Percentiles rank a stretch among this genome's conserved stretches.
Conservation (phyloP, 2,113 vertebrate species). For the Sclerurus mexicanus region DNA sequence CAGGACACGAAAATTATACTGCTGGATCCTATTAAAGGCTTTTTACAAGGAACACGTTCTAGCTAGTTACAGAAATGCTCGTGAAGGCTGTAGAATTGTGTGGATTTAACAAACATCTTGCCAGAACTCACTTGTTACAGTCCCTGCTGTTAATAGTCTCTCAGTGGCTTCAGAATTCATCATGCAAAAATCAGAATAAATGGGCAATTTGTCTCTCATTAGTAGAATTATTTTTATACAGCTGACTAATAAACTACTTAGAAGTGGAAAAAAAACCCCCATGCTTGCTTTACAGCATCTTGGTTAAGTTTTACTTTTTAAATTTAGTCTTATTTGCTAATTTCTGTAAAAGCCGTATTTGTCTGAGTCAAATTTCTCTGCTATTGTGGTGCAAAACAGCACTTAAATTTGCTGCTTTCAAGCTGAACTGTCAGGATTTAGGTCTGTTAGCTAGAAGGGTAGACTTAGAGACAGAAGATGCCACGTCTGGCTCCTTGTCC, state of each 20-base stretch:
- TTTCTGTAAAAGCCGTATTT: conserved; percentile 27
- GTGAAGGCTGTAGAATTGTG: neutral
- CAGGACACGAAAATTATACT: conserved; percentile 8
- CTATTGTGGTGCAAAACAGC: neutral
- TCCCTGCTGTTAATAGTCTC: conserved; percentile 1
- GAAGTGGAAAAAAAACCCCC: neutral
- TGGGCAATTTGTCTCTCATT: conserved; percentile 50
- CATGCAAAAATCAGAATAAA: neutral
- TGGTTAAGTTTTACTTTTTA: conserved; percentile 1
- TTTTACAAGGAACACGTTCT: neutral
- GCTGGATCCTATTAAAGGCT: neutral
- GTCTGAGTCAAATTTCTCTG: neutral
- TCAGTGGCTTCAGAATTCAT: conserved; percentile 22
- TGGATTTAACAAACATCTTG: neutral
- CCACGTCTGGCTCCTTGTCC: neutral
- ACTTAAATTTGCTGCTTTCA: neutral
- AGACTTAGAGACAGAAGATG: neutral
- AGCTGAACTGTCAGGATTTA: neutral
- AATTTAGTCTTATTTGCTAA: conserved; percentile 1
- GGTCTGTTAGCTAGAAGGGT: neutral
- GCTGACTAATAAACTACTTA: conserved; percentile 46
- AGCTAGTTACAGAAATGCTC: neutral
- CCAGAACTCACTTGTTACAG: neutral
- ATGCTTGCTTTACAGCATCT: neutral
- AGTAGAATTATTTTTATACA: neutral